Conservation (phyloP, 2,797 vertebrate species). For the Leptodactylus fallax region DNA sequence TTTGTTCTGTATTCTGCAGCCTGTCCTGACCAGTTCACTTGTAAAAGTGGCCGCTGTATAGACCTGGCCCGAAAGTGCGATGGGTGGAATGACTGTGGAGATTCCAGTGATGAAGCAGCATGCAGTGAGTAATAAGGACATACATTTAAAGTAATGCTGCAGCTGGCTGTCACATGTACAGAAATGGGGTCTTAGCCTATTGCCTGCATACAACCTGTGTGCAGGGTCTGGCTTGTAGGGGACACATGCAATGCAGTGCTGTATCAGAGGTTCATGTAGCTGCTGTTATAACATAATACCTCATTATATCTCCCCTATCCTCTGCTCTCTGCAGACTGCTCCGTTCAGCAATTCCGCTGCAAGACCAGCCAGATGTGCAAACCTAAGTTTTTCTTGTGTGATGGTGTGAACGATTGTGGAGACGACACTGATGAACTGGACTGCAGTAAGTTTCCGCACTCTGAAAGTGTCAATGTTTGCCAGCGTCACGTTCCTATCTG, state of each 20-base stretch:
- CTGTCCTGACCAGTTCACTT: slow-evolving; percentile 86
- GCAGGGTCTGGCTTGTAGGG: background rate
- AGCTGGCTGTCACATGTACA: background rate
- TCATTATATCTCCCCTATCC: background rate
- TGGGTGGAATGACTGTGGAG: slow-evolving; percentile 92
- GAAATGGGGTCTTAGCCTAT: background rate
- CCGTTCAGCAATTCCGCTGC: slow-evolving; percentile 76
- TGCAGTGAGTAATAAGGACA: slow-evolving; percentile 81
- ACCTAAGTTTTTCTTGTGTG: slow-evolving; percentile 87
- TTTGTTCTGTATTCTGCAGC: slow-evolving; percentile 72
- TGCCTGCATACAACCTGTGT: background rate
- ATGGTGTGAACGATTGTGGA: slow-evolving; percentile 87
- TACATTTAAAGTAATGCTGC: background rate
- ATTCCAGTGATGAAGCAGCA: slow-evolving; percentile 83
- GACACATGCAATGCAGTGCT: background rate
- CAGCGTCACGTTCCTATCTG: background rate
- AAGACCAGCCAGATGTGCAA: slow-evolving; percentile 84
- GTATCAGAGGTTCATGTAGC: background rate
- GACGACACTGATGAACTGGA: slow-evolving; percentile 86
- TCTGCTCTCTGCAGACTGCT: slow-evolving; percentile 74
- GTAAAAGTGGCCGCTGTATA: slow-evolving; percentile 83
- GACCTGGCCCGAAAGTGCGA: slow-evolving; percentile 78
- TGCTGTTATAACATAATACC: background rate
- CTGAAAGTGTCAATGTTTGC: background rate
- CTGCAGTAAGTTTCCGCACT: slow-evolving; percentile 80